A percentile compares a stretch with the other conserved stretches of the same genome.
These are phyloP conservation scores for Diploscapter pachys DNA, from an alignment of 1,140 invertebrate genomes.

Conservation along the genomic window DNA sequence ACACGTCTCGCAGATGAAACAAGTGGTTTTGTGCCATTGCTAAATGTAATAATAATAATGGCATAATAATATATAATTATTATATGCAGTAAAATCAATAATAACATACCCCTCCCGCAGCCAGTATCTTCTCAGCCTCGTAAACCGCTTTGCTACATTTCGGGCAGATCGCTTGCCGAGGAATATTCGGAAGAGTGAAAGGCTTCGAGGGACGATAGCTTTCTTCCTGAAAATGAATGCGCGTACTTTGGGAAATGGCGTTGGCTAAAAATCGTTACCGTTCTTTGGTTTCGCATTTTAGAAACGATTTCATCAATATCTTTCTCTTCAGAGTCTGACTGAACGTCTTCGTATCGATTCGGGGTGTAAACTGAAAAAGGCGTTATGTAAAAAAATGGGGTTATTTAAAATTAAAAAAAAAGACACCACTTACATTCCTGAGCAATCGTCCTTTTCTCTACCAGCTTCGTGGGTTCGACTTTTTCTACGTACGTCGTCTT, in stretches of 20 bases:
- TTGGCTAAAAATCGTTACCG: background rate
- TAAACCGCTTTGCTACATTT: constrained; percentile 85
- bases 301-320: background rate
- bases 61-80: constrained; percentile 27
- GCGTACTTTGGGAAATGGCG: background rate
- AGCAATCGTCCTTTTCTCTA: background rate
- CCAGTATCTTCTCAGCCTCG: constrained; percentile 87
- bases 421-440: constrained; percentile 1
- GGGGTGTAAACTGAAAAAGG: background rate
- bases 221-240: background rate
- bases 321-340: background rate
- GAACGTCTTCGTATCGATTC: background rate
- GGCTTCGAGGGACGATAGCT: background rate
- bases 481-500: background rate
- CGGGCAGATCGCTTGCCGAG: constrained; percentile 69
- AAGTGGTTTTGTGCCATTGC: constrained; percentile 79
- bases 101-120: constrained; percentile 71
- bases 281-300: background rate
- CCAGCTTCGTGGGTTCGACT: background rate
- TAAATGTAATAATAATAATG: constrained; percentile 52
- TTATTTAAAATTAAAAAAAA: background rate
- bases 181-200: constrained; percentile 4
- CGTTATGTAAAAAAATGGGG: background rate
- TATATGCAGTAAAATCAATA: constrained; percentile 18
- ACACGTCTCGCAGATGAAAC: constrained; percentile 82